Evolutionary conservation across 2,797 vertebrate genomes (phyloP).

Genomic region (Arnoldichthys spilopterus): DNA sequence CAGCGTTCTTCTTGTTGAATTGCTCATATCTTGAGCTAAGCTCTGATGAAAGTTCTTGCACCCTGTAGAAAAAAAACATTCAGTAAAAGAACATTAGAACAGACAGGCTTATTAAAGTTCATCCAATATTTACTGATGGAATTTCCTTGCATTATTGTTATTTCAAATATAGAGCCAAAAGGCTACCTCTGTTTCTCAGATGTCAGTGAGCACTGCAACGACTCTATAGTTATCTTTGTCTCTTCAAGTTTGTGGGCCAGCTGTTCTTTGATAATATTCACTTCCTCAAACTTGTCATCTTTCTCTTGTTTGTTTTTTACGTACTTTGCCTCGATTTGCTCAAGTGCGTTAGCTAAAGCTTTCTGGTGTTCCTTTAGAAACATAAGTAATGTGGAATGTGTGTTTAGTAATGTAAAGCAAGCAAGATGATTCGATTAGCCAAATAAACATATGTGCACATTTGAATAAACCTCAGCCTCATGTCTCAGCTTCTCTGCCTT

Average conservation of each 20-base stretch:
- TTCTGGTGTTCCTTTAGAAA: conserved; percentile 72
- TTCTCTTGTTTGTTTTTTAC: conserved; percentile 78
- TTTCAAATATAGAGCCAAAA: background rate
- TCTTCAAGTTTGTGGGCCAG: conserved; percentile 74
- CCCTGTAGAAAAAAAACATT: conserved; percentile 70
- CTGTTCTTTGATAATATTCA: conserved; percentile 74
- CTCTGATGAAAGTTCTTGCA: conserved; percentile 73
- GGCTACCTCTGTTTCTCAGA: conserved; percentile 81
- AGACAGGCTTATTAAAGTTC: background rate
- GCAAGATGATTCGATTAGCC: background rate
- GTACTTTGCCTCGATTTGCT: conserved; percentile 73
- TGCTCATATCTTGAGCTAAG: conserved; percentile 71
- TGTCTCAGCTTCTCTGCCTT: conserved; percentile 71
- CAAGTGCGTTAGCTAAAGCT: conserved; percentile 73
- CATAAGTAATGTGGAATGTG: background rate
- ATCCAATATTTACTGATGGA: background rate
- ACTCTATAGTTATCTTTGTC: conserved; percentile 71
- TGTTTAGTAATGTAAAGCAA: background rate
- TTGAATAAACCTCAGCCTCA: conserved; percentile 78
- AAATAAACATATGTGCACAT: background rate
- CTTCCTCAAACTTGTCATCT: conserved; percentile 77
- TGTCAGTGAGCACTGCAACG: conserved; percentile 76
- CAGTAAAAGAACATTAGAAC: conserved; percentile 41
- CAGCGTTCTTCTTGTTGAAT: conserved; percentile 75
- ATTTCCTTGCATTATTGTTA: background rate